Evolutionary conservation across 2,888 invertebrate species (phyloP), one percentile per base, ranked within the genome.

Genomic region (Diplolepis rosae): DNA sequence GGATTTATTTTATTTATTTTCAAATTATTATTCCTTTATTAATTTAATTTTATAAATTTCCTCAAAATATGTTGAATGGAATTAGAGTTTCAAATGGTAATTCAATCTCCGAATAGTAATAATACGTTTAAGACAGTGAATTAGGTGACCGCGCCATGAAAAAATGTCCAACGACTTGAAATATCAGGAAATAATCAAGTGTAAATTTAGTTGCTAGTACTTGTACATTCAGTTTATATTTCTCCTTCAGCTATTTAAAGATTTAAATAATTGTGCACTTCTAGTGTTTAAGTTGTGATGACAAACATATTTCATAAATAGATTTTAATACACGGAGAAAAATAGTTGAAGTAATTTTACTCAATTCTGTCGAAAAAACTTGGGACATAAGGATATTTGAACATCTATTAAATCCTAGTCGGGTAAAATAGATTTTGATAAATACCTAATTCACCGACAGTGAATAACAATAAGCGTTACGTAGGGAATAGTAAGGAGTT

Each of bases 71-170:
- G 15, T 45, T 3, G 45, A 45, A 2, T 15, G 18, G 45, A 18
- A 45, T 45, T 45, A 68, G 71, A 69, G 54, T 65, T 65, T 68
- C 42, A 73, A 67, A 75, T 67, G 27, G 50, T 67, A 70, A 68
- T 70, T 73, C 73, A 76, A 65, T 74, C 72, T 76, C 69, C 65
- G 65, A 73, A 65, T 71, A 71, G 73, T 76, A 70, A 72, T 72
- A 73, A 70, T 71, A 69, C 70, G 65, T 74, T 71, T 65, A n/a
- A 45, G 42, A 42, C 13, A 7, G 69, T 71, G 65, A 61, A 68
- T 67, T 70, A 78, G 77, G 68, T 76, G 71, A 74, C 70, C 73
- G 78, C 79, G 80, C 77, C 79, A 80, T 80, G 71, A 71, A 76
- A 72, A 67, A 70, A 74, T 72, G 66, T 76, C 72, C 28, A 69